A percentile compares a stretch with the other conserved stretches of the same genome.
phyloP scores from a whole-genome alignment of 2,113 vertebrate genomes.

The Thinocorus orbignyianus region DNA sequence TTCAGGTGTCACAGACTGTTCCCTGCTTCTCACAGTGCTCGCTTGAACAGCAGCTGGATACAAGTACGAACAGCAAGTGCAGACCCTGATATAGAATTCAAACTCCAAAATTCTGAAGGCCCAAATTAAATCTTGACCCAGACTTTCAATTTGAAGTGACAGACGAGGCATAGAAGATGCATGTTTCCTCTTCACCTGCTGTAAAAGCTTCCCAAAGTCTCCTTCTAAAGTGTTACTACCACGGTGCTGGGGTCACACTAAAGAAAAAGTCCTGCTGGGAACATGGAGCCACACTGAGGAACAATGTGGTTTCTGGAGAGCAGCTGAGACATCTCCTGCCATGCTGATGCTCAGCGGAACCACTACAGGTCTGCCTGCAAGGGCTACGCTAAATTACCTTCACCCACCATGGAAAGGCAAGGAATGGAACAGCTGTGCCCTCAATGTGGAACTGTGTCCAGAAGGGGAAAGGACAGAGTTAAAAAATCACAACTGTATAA shows the following conservation, averaged over 20 bases:
- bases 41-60: not conserved
- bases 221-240: not conserved
- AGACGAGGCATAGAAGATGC: not conserved
- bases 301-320: not conserved
- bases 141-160: not conserved
- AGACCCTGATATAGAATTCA: not conserved
- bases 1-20: slow-evolving; percentile 22
- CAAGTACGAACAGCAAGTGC: not conserved
- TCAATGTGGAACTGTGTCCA: not conserved
- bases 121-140: not conserved
- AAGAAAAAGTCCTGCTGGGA: not conserved
- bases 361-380: not conserved
- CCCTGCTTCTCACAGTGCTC: not conserved
- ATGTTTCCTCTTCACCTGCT: not conserved
- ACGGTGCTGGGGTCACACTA: not conserved
- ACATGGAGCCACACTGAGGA: not conserved
- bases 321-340: not conserved
- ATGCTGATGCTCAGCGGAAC: not conserved
- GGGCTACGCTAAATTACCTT: not conserved
- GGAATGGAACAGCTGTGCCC: not conserved
- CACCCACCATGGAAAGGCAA: not conserved
- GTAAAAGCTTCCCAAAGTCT: not conserved
- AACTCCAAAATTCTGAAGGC: not conserved
- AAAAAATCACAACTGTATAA: not conserved
- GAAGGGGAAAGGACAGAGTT: not conserved